Evolutionary conservation across 2,888 invertebrate genomes (phyloP).

Genomic region (Dicyrtoma fusca): DNA sequence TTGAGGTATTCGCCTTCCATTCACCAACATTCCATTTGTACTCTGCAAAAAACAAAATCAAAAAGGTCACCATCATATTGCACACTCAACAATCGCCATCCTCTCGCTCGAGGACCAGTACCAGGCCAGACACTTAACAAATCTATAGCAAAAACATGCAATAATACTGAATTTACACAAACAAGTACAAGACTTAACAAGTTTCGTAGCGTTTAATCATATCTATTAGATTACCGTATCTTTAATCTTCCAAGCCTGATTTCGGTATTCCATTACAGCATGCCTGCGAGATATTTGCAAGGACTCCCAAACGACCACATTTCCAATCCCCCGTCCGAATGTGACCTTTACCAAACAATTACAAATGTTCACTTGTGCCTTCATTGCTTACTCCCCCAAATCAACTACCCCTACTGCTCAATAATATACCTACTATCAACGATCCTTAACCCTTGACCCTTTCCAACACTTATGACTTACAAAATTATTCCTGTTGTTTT

Average conservation of each 20-base stretch:
- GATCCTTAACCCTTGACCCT: too few species aligned
- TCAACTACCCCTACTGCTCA: too few species aligned
- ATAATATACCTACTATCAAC: too few species aligned
- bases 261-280: conserved; percentile 43
- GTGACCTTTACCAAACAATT: conserved; percentile 20
- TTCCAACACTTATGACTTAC: background rate
- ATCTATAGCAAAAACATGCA: too few species aligned
- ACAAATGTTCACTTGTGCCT: background rate
- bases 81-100: background rate
- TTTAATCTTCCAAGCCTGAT: conserved; percentile 26
- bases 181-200: too few species aligned
- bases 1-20: conserved; percentile 39
- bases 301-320: conserved; percentile 45
- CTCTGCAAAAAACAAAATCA: conserved; percentile 41
- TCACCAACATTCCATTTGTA: conserved; percentile 52
- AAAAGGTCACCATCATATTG: background rate
- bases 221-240: conserved; percentile 18
- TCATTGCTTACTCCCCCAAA: too few species aligned
- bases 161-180: too few species aligned
- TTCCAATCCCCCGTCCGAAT: conserved; percentile 47
- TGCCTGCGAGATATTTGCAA: conserved; percentile 50
- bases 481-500: too few species aligned
- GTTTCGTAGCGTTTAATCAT: too few species aligned
- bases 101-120: too few species aligned
- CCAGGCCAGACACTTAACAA: too few species aligned